These are phyloP conservation scores for Xanthia icteritia DNA, from an alignment of 2,888 invertebrate species.

Conservation along the genomic window DNA sequence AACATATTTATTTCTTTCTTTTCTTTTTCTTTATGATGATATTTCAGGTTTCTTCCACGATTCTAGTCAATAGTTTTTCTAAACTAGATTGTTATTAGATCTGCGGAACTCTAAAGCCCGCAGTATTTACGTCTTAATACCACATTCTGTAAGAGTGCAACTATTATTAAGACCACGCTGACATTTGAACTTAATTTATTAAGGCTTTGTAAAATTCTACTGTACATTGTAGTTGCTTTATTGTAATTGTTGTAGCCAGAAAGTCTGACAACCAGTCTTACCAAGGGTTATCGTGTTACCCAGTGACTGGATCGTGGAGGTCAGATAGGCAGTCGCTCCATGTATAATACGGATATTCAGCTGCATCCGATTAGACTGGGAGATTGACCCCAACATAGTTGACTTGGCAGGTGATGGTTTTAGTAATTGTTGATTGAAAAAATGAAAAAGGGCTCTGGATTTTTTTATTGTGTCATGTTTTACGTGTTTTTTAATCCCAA, in stretches of 20 bases:
- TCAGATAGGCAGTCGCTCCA: too few species aligned
- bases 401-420: too few species aligned
- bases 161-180: slow-evolving; percentile 13
- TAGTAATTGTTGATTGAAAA: too few species aligned
- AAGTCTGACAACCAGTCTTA: background rate
- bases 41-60: background rate
- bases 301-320: too few species aligned
- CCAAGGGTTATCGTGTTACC: background rate
- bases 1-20: too few species aligned
- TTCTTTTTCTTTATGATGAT: background rate
- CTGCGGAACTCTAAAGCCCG: slow-evolving; percentile 25
- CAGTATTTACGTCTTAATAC: slow-evolving; percentile 41
- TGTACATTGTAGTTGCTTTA: too few species aligned
- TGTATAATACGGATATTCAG: background rate
- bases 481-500: too few species aligned
- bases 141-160: slow-evolving; percentile 36
- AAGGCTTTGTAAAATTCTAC: too few species aligned
- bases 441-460: too few species aligned
- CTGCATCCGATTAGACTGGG: background rate
- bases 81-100: background rate
- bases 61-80: background rate
- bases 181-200: slow-evolving; percentile 17
- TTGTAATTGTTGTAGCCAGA: too few species aligned
- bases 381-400: too few species aligned
- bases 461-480: too few species aligned